These are phyloP conservation scores for Xenopus petersii DNA, from an alignment of 2,797 vertebrate genomes.

Conservation along the genomic window DNA sequence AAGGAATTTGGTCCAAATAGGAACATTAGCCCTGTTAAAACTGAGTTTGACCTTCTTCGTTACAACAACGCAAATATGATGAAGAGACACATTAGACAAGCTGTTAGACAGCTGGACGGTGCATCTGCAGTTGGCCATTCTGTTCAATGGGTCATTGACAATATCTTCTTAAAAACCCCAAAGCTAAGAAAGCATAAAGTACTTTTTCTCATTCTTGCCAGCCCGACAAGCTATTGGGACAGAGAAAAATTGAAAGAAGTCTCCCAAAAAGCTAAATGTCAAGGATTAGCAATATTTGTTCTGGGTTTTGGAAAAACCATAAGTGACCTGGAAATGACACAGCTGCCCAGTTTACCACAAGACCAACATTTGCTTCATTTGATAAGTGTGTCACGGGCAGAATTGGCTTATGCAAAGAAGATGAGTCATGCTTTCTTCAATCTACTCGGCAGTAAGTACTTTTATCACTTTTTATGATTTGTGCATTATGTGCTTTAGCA, in stretches of 20 bases:
- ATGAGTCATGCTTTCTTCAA: constrained; percentile 77
- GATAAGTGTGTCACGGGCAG: constrained; percentile 50
- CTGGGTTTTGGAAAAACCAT: constrained; percentile 66
- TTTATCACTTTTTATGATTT: not conserved
- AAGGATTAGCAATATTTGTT: constrained; percentile 75
- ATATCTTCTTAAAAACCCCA: constrained; percentile 62
- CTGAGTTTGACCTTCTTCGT: constrained; percentile 71
- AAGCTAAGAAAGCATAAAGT: constrained; percentile 61
- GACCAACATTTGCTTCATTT: constrained; percentile 77
- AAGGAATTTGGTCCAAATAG: constrained; percentile 51
- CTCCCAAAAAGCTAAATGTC: constrained; percentile 73
- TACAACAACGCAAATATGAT: constrained; percentile 60
- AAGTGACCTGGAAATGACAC: constrained; percentile 62
- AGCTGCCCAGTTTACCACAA: constrained; percentile 66
- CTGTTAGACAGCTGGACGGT: constrained; percentile 65
- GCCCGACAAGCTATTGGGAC: constrained; percentile 67
- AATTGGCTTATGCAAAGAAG: constrained; percentile 67
- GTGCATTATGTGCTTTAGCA: not conserved
- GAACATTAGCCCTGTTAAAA: constrained; percentile 52
- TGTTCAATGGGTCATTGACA: constrained; percentile 67
- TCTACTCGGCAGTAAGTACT: constrained; percentile 73
- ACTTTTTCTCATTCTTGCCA: constrained; percentile 70
- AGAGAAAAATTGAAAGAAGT: constrained; percentile 62
- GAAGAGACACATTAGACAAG: constrained; percentile 66
- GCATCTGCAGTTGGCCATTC: constrained; percentile 64